Conservation (phyloP, 1,140 invertebrate species). For the Meloidogyne floridensis region DNA sequence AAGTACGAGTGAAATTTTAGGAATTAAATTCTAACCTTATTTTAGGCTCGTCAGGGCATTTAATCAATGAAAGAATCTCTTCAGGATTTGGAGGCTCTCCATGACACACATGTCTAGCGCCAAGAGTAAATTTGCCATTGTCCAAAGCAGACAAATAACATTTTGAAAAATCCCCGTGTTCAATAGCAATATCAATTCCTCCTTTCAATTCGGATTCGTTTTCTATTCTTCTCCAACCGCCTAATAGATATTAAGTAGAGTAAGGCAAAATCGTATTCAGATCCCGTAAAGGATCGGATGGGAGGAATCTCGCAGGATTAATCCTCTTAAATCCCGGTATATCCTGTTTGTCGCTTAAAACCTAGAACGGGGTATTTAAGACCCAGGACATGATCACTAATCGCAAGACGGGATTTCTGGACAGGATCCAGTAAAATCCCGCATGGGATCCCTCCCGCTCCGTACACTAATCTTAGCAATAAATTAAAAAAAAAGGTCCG, state of each 20-base stretch:
- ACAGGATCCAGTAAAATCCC: too few relatives aligned
- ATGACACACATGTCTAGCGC: slow-evolving; percentile 45
- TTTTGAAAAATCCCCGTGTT: slow-evolving; percentile 43
- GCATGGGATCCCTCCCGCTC: too few relatives aligned
- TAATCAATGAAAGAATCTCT: slow-evolving; percentile 51
- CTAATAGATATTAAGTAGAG: slow-evolving; percentile 9
- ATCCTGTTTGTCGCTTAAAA: too few relatives aligned
- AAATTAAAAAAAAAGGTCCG: too few relatives aligned
- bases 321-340: too few relatives aligned
- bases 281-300: too few relatives aligned
- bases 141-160: slow-evolving; percentile 49
- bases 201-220: slow-evolving; percentile 48
- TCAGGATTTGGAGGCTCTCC: slow-evolving; percentile 45
- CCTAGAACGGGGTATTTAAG: too few relatives aligned
- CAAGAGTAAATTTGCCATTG: slow-evolving; percentile 54
- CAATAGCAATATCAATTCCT: slow-evolving; percentile 47
- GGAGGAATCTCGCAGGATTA: too few relatives aligned
- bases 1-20: background rate
- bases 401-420: too few relatives aligned
- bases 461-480: too few relatives aligned
- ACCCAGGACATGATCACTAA: too few relatives aligned
- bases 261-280: too few relatives aligned
- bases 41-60: slow-evolving; percentile 49
- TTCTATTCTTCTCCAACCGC: slow-evolving; percentile 46
- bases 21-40: slow-evolving; percentile 32